Conservation (phyloP, 1,140 invertebrate species). For the Drosophila setifemur region DNA sequence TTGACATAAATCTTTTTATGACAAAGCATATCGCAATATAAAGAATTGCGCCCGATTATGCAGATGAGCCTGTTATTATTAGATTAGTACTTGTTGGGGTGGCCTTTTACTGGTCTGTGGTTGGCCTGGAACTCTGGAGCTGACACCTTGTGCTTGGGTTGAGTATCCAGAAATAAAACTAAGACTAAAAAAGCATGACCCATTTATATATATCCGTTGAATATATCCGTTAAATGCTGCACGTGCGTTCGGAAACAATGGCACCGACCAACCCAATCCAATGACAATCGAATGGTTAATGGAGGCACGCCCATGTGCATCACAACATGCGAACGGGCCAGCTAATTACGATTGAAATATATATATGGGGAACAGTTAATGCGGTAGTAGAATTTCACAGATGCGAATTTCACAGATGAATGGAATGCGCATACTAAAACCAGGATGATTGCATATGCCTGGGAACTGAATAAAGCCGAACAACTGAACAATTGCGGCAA, state of each 20-base stretch:
- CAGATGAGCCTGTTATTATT: slow-evolving; percentile 20
- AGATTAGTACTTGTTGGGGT: slow-evolving; percentile 8
- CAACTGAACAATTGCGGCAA: slow-evolving; percentile 37
- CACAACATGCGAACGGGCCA: slow-evolving; percentile 9
- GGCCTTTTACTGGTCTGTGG: neutral
- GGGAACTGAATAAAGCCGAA: slow-evolving; percentile 41
- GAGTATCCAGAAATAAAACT: neutral
- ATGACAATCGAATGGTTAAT: slow-evolving; percentile 33
- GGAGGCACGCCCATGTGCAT: slow-evolving; percentile 57
- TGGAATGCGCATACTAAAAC: slow-evolving; percentile 26
- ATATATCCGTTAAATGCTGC: neutral
- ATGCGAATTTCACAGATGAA: slow-evolving; percentile 57
- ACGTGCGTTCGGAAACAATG: slow-evolving; percentile 44
- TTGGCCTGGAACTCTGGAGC: neutral
- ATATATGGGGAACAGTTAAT: slow-evolving; percentile 29
- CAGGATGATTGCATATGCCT: slow-evolving; percentile 56
- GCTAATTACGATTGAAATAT: slow-evolving; percentile 34
- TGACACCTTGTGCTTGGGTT: too few relatives aligned
- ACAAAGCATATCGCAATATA: slow-evolving; percentile 16
- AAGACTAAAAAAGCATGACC: neutral
- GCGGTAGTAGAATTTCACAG: neutral
- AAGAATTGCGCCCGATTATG: slow-evolving; percentile 13
- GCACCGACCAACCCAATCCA: slow-evolving; percentile 4
- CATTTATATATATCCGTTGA: too few relatives aligned
- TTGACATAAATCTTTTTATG: neutral